phyloP scores from a whole-genome alignment of 2,113 vertebrate species.

The Felis catus region F.catus_Fca126_mat1.0 CM031412.1:51107001-51107500 shows the following conservation, averaged over 20 bases:
- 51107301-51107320: background rate
- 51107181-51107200: no score
- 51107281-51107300: background rate
- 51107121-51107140: no score
- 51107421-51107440: background rate
- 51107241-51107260: background rate
- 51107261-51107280: background rate
- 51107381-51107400: background rate
- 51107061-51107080: no score
- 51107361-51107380: background rate
- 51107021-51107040: no score
- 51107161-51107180: no score
- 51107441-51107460: background rate
- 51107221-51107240: background rate
- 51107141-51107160: no score
- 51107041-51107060: no score
- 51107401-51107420: background rate
- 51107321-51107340: background rate
- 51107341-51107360: background rate
- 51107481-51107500: background rate
- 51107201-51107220: no score
- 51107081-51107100: no score
- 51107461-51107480: background rate
- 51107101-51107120: rapidly evolving
- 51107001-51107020: no score